phyloP scores from a whole-genome alignment of 1,140 invertebrate genomes.

The Eumaeus atala region DNA sequence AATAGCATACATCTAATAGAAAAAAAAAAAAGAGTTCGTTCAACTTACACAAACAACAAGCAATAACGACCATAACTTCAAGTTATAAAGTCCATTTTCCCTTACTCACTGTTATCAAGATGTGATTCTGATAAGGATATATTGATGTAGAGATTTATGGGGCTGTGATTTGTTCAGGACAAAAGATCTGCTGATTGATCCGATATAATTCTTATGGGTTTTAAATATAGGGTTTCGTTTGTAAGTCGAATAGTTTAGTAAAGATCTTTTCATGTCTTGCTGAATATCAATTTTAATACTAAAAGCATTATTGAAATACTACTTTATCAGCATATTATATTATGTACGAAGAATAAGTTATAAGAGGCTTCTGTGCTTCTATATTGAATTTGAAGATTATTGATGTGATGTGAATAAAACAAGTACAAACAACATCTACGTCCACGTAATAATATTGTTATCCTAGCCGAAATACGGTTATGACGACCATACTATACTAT shows the following conservation, averaged over 20 bases:
- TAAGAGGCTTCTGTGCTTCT: too few relatives aligned
- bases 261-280: too few relatives aligned
- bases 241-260: not conserved
- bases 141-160: not conserved
- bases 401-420: too few relatives aligned
- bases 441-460: too few relatives aligned
- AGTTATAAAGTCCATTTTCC: not conserved
- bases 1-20: not conserved
- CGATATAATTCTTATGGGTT: constrained; percentile 4
- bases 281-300: too few relatives aligned
- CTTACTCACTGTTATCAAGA: not conserved
- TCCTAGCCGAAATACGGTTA: too few relatives aligned
- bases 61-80: not conserved
- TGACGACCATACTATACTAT: too few relatives aligned
- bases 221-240: constrained; percentile 1
- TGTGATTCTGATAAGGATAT: constrained; percentile 1
- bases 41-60: not conserved
- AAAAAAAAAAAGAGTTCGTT: not conserved
- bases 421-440: too few relatives aligned
- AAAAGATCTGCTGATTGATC: constrained; percentile 11
- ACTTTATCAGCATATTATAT: too few relatives aligned
- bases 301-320: too few relatives aligned
- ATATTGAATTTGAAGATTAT: too few relatives aligned
- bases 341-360: too few relatives aligned
- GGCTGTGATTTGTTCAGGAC: not conserved